These are phyloP conservation scores for Coilia nasus DNA, from an alignment of 2,797 vertebrate species.

Conservation along the genomic window DNA sequence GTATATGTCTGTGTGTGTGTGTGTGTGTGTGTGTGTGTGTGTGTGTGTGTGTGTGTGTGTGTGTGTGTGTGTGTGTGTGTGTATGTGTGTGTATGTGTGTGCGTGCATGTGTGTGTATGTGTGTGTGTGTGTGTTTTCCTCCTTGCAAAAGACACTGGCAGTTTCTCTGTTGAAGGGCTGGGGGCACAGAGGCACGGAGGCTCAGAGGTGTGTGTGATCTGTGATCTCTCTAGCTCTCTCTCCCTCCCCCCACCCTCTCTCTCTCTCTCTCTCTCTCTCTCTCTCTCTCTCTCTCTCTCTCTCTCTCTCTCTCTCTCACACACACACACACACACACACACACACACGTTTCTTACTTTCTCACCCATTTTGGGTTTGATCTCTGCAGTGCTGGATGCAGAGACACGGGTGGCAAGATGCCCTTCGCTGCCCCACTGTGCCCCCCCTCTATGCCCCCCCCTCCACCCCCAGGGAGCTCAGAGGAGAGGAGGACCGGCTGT, in stretches of 20 bases:
- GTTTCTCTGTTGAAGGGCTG: not conserved
- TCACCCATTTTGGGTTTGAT: not conserved
- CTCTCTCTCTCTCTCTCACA: not conserved
- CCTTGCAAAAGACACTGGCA: not conserved
- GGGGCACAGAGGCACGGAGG: not conserved
- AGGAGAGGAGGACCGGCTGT: not conserved
- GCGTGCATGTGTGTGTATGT: not conserved
- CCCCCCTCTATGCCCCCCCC: not conserved
- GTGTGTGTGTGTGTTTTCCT: not conserved
- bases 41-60: not conserved
- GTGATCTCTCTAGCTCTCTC: not conserved
- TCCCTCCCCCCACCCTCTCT: not conserved
- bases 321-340: not conserved
- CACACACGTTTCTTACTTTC: not conserved
- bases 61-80: slow-evolving; percentile 1
- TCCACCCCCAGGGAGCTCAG: not conserved
- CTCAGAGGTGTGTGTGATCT: not conserved
- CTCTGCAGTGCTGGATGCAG: not conserved
- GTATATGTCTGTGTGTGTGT: slow-evolving; percentile 62
- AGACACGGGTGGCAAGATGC: not conserved
- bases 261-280: not conserved
- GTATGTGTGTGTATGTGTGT: not conserved
- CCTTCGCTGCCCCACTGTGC: not conserved
- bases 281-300: not conserved
- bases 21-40: slow-evolving; percentile 36